Base-by-base conservation (phyloP, 1,140 invertebrate species). In the Drosophila athabasca region DNA sequence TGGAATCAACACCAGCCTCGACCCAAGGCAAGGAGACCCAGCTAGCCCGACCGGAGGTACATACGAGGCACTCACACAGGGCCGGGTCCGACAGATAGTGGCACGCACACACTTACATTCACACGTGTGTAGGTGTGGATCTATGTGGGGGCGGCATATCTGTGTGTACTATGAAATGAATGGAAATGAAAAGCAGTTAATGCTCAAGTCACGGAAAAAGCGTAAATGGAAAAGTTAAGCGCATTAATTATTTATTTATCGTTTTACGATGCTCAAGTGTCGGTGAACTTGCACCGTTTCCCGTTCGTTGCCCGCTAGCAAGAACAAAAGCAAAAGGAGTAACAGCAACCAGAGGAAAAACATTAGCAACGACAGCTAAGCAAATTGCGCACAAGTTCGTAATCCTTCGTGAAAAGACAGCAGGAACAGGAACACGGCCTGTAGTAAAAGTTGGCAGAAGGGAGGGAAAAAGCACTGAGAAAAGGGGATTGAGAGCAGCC, bases 201-300 rank as follows among this genome's bases (percentile, higher is more conserved):
- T 88, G 79, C 84, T 87, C 82, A 83, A 88, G 79, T 90, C 88
- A 90, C 79, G 87, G 87, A 83, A 90, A 87, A 90, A 90, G 79
- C 82, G 87, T 80, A 90, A 90, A 90, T 87, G 87, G 79, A 90
- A 80, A 87, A 88, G 82, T 88, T 90, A 80, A 90, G 80, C 75
- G 76, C 81, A 90, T 90, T 90, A 90, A 88, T 90, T 90, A 90
- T 90, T 90, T 80, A 90, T 90, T 90, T 90, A 90, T 90, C 77
- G 81, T 80, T 87, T 90, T 90, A 90, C 76, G 76, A 81, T 88
- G 75, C 74, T 81, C 73, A 90, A 90, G 81, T 81, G 84, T 89
- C 84, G 85, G 68, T 89, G 85, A 89, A 89, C 84, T 76, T 74
- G 78, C 49, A 60, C 62, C 64, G 62, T 59, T 69, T 52, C 68